A percentile compares a stretch with the other conserved stretches of the same genome.
These are phyloP conservation scores for Plutomurus gul DNA, from an alignment of 1,140 invertebrate genomes.

Conservation along the genomic window DNA sequence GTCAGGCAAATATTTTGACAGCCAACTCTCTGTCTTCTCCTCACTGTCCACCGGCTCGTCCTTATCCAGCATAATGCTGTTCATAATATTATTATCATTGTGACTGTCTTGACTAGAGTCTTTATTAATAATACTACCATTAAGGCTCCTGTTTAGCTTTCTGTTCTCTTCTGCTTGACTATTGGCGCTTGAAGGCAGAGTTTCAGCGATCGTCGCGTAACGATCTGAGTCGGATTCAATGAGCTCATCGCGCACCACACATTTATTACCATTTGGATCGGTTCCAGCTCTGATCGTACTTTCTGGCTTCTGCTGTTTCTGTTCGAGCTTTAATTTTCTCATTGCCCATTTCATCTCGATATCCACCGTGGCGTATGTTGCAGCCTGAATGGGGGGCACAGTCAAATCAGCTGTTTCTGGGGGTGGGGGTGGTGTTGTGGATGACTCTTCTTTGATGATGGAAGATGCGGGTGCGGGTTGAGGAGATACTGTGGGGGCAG, in stretches of 20 bases:
- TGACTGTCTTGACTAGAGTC: background rate
- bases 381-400: background rate
- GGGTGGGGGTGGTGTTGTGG: slow-evolving; percentile 3
- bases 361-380: slow-evolving; percentile 46
- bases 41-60: background rate
- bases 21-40: background rate
- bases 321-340: slow-evolving; percentile 33
- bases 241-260: background rate
- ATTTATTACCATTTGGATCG: background rate
- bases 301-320: background rate
- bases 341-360: slow-evolving; percentile 52
- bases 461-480: slow-evolving; percentile 32
- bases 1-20: slow-evolving; percentile 30
- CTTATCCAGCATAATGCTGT: background rate
- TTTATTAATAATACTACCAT: background rate
- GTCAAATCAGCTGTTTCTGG: background rate
- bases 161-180: background rate
- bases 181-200: background rate
- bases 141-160: background rate
- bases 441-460: background rate
- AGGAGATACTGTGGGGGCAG: background rate
- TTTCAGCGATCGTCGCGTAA: slow-evolving; percentile 1
- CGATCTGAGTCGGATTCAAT: background rate
- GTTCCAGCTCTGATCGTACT: background rate
- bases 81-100: background rate